Percentiles rank a stretch among this genome's conserved stretches.
These are phyloP conservation scores for Zoanthus sansibaricus DNA, from an alignment of 92 coral and sea anemone species.

Conservation along the genomic window DNA sequence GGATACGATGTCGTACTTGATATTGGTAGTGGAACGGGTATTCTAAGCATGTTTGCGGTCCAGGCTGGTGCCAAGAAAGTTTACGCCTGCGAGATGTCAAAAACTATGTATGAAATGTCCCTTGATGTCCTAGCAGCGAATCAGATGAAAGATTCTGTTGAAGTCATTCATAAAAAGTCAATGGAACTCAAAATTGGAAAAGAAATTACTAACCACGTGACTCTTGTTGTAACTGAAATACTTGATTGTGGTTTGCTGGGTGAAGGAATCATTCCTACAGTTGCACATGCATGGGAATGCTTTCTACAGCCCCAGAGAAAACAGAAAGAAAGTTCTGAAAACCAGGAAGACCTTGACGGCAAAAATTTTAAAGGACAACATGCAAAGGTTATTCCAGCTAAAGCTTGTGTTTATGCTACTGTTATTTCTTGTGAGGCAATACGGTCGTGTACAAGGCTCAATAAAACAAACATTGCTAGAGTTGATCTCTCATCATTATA, in stretches of 20 bases:
- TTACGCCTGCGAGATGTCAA: constrained; percentile 96
- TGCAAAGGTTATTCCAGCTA: constrained; percentile 83
- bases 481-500: constrained; percentile 63
- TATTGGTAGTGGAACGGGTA: constrained; percentile 98
- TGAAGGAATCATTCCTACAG: constrained; percentile 89
- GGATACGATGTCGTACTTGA: constrained; percentile 85
- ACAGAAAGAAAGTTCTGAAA: neutral
- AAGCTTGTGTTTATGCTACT: constrained; percentile 86
- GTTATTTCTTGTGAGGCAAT: constrained; percentile 79
- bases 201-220: constrained; percentile 75
- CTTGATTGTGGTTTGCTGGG: constrained; percentile 98
- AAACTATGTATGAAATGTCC: constrained; percentile 95
- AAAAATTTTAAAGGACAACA: neutral
- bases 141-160: constrained; percentile 75
- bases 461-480: constrained; percentile 42
- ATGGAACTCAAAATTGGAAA: constrained; percentile 78
- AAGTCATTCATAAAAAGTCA: constrained; percentile 87
- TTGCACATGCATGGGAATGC: constrained; percentile 84
- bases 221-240: constrained; percentile 90
- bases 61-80: constrained; percentile 93
- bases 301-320: constrained; percentile 53
- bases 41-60: constrained; percentile 95
- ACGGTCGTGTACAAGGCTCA: constrained; percentile 29
- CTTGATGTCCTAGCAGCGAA: constrained; percentile 84
- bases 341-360: neutral